Base-by-base conservation (phyloP, 2,113 vertebrate species). In the Irena cyanogastra region DNA sequence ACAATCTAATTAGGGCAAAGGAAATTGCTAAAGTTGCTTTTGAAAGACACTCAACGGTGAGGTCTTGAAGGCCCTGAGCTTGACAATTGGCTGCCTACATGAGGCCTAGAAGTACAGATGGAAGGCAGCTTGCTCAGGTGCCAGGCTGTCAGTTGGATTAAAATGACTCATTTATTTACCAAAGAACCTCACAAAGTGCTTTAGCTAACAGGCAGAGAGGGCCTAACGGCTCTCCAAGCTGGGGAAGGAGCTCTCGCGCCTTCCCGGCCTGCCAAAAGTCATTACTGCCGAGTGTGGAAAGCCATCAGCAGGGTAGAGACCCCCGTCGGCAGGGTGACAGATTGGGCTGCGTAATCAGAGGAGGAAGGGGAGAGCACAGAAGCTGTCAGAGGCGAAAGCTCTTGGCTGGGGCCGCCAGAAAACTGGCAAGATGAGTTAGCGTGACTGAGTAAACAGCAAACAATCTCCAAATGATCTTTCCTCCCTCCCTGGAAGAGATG, bases 121-220 rank as follows among this genome's bases (percentile, higher is more conserved):
- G 99, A 99, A 99, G 98, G 98, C 99, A 99, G 99, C 98, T 98
- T 98, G 98, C 98, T 98, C 98, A 98, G 98, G 98, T 99, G 99
- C 99, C 99, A 99, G 99, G 98, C 99, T 99, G 99, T 99, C 99
- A 99, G 99, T 99, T 99, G 99, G 99, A 99, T 99, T 99, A 99
- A 99, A 99, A 99, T 99, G 99, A 99, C 99, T 99, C 99, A 99
- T 99, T 99, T 99, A 99, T 99, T 99, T 99, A 98, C 98, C 99
- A 98, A 98, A 99, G 99, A 99, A 99, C 98, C 98, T 98, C 98
- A 98, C 98, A 98, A 99, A 99, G 99, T 98, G 99, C 99, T 99
- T 98, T 97, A 98, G 98, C 99, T 98, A 98, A 98, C 98, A 98
- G 98, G 97, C 97, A 98, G 98, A 97, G 98, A 98, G 97, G 97